Base-by-base conservation (phyloP, 2,888 invertebrate genomes). In the Halictus quadricinctus region DNA sequence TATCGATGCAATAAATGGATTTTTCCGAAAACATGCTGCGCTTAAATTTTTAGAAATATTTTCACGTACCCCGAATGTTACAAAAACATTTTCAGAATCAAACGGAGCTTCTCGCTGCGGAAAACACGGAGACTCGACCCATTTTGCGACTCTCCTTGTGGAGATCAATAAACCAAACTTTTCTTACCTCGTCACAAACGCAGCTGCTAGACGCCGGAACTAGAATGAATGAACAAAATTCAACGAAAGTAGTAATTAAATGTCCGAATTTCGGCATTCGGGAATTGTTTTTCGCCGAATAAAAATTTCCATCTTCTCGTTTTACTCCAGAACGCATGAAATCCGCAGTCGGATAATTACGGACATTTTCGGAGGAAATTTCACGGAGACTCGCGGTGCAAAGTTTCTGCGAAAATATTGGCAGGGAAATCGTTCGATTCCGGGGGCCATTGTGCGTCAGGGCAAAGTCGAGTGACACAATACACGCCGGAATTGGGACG, bases 401-500 rank as follows among this genome's bases (percentile, higher is more conserved):
- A 13, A 25, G 25, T 60, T 25, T 60, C 25, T 25, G 60, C 10
- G 60, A 25, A 29, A 60, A 13, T 29, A 60, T 60, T 13, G 25
- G 25, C 25, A 25, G 25, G 60, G 25, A 25, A 60, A 60, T 60
- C 60, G 60, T 29, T 60, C 60, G 60, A 60, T 60, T 60, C 60
- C 60, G 60, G 60, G 25, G 60, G 36, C 36, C 60, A 60, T 60
- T 60, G 66, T 36, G 66, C 69, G 69, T 41, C 21, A 0, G 21
- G 41, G 12, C 84, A 88, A 89, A 91, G 89, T 91, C 88, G 89
- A 85, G 85, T 91, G 91, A 88, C 89, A 91, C 91, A 90, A 91
- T 90, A 90, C 80, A 79, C 84, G 84, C 70, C 73, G 90, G 90
- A 92, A 92, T 92, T 91, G 90, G 92, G 92, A 90, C 92, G 88